phyloP scores from a whole-genome alignment of 2,888 invertebrate genomes.

The Drosophila falleni region DNA sequence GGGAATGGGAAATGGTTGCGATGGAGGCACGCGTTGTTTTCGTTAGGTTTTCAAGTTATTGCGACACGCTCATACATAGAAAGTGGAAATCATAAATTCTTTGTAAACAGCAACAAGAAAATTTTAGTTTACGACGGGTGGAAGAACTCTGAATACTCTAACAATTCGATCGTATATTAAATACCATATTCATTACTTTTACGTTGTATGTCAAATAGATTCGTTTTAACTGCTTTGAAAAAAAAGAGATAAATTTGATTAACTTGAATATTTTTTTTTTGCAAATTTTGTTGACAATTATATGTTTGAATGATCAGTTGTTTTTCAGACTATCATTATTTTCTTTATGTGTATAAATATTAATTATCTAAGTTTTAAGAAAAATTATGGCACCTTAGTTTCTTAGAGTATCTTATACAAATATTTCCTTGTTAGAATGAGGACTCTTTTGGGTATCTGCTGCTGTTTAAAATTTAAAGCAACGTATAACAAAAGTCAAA shows the following conservation, averaged over 20 bases:
- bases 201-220: too few species aligned
- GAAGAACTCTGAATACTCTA: constrained; percentile 8
- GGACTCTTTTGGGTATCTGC: neutral
- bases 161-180: too few species aligned
- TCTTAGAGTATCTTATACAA: constrained; percentile 11
- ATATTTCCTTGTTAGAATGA: constrained; percentile 2
- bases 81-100: constrained; percentile 62
- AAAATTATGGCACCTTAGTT: neutral
- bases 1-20: neutral
- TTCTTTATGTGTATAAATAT: too few species aligned
- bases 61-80: constrained; percentile 42
- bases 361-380: too few species aligned
- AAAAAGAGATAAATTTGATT: too few species aligned
- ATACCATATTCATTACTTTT: too few species aligned
- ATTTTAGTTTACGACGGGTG: neutral
- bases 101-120: constrained; percentile 19
- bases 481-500: constrained; percentile 31
- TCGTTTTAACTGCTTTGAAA: too few species aligned
- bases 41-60: constrained; percentile 54
- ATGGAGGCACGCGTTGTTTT: constrained; percentile 34
- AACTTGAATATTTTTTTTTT: too few species aligned
- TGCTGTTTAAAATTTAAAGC: constrained; percentile 29
- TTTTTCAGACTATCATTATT: too few species aligned
- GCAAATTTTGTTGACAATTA: too few species aligned
- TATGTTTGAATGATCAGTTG: too few species aligned